Evolutionary conservation across 2,888 invertebrate genomes (phyloP), one percentile per base, ranked within the genome.

Genomic region (Erebia palarica): DNA sequence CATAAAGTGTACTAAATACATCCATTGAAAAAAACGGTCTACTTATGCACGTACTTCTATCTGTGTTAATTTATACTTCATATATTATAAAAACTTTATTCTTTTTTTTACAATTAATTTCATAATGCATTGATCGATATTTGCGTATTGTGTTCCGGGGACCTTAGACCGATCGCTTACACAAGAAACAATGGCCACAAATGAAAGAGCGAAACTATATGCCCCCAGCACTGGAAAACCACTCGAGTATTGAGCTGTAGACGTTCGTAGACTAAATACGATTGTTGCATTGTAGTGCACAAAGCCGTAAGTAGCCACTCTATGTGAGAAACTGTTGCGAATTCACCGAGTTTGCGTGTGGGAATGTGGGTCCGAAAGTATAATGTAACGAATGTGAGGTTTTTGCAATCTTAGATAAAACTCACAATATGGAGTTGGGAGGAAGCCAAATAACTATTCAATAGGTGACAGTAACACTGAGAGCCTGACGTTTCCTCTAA

Each of bases 241-340:
- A 81, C 85, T 86, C 79, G 76, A 85, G 79, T 68, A 78, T 79
- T 78, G 81, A 86, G 85, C 84, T 79, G 80, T 78, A 80, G 78
- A 77, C 77, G 77, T 79, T 78, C 76, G 78, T 77, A 86, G 86
- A 86, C 87, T 87, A 86, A 83, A 86, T 88, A 78, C 83, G 79
- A 84, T 87, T 87, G 87, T 87, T 76, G 75, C 76, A 88, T 91
- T 92, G 91, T 92, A 86, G 77, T 69, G 83, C 76, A 91, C 86
- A 89, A 91, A 84, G 84, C 82, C 76, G 70, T 80, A 80, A 88
- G 82, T 82, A 80, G 80, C 80, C 78, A 78, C 81, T 82, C 77
- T 79, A 82, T 86, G 88, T 91, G 91, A 91, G 92, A 92, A 92
- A 92, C 82, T 85, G 86, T 88, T 84, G 84, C 86, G 72, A 81